Percentiles rank a stretch among this genome's conserved stretches.
Evolutionary conservation across 2,888 invertebrate genomes (phyloP).

Genomic region (Ectemnius lituratus): DNA sequence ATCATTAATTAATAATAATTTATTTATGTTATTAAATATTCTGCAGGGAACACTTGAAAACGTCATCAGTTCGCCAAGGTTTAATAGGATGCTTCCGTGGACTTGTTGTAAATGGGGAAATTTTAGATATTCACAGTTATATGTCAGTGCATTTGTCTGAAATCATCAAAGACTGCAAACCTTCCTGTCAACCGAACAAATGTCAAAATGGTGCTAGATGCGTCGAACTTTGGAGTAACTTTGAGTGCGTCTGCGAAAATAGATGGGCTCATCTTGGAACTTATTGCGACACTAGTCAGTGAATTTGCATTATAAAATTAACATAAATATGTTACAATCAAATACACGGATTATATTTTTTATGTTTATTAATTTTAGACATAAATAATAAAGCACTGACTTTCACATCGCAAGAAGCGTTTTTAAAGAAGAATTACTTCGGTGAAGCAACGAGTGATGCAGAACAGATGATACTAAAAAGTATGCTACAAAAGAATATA

Average conservation of each 20-base stretch:
- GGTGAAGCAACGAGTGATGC: slow-evolving; percentile 78
- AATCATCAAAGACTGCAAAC: slow-evolving; percentile 95
- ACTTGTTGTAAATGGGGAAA: slow-evolving; percentile 93
- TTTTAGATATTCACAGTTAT: slow-evolving; percentile 93
- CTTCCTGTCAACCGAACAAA: slow-evolving; percentile 95
- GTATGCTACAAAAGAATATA: slow-evolving; percentile 88
- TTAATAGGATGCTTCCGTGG: slow-evolving; percentile 96
- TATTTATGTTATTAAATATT: neutral
- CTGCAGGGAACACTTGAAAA: slow-evolving; percentile 87
- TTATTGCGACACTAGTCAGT: slow-evolving; percentile 94
- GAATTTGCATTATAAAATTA: slow-evolving; percentile 11
- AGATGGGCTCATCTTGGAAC: slow-evolving; percentile 94
- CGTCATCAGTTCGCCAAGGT: slow-evolving; percentile 91
- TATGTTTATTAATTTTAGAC: slow-evolving; percentile 81
- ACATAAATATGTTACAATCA: neutral
- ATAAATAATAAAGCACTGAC: slow-evolving; percentile 94
- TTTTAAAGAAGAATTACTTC: slow-evolving; percentile 89
- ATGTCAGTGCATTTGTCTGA: slow-evolving; percentile 95
- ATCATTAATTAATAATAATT: neutral
- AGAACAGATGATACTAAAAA: slow-evolving; percentile 81
- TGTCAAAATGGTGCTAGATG: slow-evolving; percentile 95
- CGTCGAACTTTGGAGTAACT: slow-evolving; percentile 94
- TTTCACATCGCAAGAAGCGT: slow-evolving; percentile 89
- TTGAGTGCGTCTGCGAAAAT: slow-evolving; percentile 94
- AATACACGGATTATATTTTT: neutral